Evolutionary conservation across 2,888 invertebrate species (phyloP).

Genomic region (Oscheius sp.): DNA sequence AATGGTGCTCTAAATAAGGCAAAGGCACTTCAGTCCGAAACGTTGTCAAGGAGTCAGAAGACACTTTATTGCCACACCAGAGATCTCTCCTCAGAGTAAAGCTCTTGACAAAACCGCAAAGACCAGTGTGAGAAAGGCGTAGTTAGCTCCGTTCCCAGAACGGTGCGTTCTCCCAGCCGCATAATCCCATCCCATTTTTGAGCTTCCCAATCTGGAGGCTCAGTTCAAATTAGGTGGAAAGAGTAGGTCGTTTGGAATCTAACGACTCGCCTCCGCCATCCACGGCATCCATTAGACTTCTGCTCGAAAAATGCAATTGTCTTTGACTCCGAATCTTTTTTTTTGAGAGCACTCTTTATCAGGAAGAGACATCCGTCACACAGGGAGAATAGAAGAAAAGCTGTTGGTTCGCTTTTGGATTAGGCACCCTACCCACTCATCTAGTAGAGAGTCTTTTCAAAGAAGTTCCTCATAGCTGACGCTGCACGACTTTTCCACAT

Average conservation of each 20-base stretch:
- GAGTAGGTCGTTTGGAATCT: constrained; percentile 19
- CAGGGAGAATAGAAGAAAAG: not conserved
- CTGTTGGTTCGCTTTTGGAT: not conserved
- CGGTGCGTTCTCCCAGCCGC: not conserved
- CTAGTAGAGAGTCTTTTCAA: not conserved
- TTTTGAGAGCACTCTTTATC: not conserved
- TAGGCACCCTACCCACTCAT: too few species aligned
- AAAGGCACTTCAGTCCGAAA: not conserved
- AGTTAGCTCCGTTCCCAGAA: not conserved
- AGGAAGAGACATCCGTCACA: constrained; percentile 1
- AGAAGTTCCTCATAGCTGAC: not conserved
- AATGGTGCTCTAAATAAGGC: not conserved
- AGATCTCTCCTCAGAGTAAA: not conserved
- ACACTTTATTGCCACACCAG: constrained; percentile 4
- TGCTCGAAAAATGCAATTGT: constrained; percentile 25
- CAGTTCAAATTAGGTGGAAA: constrained; percentile 15
- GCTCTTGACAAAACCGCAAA: not conserved
- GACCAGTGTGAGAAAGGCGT: not conserved
- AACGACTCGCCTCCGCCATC: constrained; percentile 8
- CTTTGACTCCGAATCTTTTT: constrained; percentile 9
- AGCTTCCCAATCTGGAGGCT: not conserved
- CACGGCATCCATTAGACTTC: constrained; percentile 12
- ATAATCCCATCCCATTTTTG: not conserved
- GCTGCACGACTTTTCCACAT: constrained; percentile 1
- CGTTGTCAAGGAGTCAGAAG: not conserved